Base-by-base conservation (phyloP, 2,113 vertebrate species). In the Cyanoramphus novaezelandiae region DNA sequence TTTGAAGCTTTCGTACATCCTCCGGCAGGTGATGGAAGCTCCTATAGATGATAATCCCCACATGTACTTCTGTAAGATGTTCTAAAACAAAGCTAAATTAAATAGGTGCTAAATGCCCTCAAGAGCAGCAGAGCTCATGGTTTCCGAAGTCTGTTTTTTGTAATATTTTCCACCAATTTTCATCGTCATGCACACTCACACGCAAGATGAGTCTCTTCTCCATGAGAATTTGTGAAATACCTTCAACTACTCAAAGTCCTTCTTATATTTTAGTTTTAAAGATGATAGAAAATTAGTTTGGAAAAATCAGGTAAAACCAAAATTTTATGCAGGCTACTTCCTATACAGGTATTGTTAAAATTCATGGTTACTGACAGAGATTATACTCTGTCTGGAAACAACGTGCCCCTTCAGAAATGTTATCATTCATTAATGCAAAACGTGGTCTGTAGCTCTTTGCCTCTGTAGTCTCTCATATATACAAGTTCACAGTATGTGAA, bases 1-100 rank as follows among this genome's bases (percentile, higher is more conserved):
- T 27, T 13, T 77, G 92, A 74, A 95, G 70, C 47, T 90, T 95
- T 96, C 93, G 62, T 95, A 41, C 77, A 76, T 96, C 53, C 95
- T 59, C 91, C 93, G 97, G 97, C 94, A 97, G 94, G 91, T 97
- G 96, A 92, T 95, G 86, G 96, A 97, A 93, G 88, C 83, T 96
- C 35, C 55, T 86, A 20, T 31, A 94, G 93, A 78, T 88, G 49
- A 80, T 89, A 64, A 57, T 92, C 68, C 90, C 41, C 14, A 74
- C 3, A 13, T 23, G 31, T 65, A 47, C 57, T 67, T 72, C 33
- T 59, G 41, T 37, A 69, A 83, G 31, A 53, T 35, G 18, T 79
- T 94, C 74, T 47, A 64, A 78, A 94, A 64, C 31, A 57, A 52
- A 82, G 33, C 17, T 63, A 57, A 76, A 90, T 80, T 44, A 78